A percentile compares a stretch with the other conserved stretches of the same genome.
Conservation (phyloP, 2,797 vertebrate genomes). For the Orestias chungarensis region DNA sequence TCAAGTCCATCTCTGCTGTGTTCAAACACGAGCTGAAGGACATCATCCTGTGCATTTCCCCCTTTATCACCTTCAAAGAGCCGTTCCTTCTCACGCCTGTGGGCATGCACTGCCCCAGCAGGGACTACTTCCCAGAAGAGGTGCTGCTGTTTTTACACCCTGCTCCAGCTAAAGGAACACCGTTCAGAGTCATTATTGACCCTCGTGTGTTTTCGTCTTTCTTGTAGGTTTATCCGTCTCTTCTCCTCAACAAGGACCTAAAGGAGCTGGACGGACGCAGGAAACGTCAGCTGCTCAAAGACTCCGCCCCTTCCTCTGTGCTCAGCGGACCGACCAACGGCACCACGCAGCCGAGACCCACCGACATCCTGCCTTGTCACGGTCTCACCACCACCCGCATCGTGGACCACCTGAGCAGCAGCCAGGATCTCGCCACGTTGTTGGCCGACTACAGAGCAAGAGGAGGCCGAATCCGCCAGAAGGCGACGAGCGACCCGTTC, state of each 20-base stretch:
- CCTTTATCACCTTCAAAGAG: conserved; percentile 91
- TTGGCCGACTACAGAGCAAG: conserved; percentile 94
- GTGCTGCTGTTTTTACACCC: conserved; percentile 29
- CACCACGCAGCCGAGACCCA: conserved; percentile 65
- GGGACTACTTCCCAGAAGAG: conserved; percentile 94
- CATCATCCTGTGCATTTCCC: conserved; percentile 94
- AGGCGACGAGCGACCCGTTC: conserved; percentile 83
- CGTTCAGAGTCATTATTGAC: not conserved
- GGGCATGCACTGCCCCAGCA: conserved; percentile 91
- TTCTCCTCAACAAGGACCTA: conserved; percentile 92
- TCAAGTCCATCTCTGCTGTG: conserved; percentile 87
- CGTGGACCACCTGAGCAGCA: conserved; percentile 84
- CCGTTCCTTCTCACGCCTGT: conserved; percentile 89
- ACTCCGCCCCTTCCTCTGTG: conserved; percentile 78
- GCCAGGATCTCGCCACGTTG: conserved; percentile 88
- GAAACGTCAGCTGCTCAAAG: conserved; percentile 92
- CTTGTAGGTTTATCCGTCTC: conserved; percentile 88
- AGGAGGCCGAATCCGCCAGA: conserved; percentile 91
- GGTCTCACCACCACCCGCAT: conserved; percentile 88
- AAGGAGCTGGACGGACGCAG: conserved; percentile 90
- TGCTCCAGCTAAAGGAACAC: not conserved
- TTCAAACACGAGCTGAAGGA: conserved; percentile 97
- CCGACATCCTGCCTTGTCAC: conserved; percentile 88
- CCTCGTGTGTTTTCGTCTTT: not conserved
- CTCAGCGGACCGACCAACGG: conserved; percentile 78